Conservation (phyloP, 1,140 invertebrate species). For the Trinorchestia longiramus region DNA sequence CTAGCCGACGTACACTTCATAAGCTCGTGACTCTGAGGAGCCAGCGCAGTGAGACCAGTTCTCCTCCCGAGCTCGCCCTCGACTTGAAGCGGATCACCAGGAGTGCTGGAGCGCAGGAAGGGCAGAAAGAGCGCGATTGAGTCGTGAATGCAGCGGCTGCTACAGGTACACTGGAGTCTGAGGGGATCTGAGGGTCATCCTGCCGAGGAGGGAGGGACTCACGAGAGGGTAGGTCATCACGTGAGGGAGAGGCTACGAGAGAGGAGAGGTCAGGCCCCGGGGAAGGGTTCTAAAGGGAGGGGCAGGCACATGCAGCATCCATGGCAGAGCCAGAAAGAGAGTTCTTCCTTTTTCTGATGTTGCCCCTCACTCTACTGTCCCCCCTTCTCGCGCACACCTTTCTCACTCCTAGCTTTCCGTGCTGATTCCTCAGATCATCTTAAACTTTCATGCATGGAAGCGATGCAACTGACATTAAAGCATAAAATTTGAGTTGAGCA, state of each 20-base stretch:
- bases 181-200: neutral
- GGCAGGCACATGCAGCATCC: neutral
- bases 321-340: neutral
- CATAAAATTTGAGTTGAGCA: neutral
- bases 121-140: neutral
- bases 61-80: neutral
- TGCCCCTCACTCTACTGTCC: neutral
- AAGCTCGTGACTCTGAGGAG: neutral
- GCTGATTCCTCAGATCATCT: neutral
- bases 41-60: neutral
- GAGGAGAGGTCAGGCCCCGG: neutral
- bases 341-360: neutral
- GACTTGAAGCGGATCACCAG: neutral
- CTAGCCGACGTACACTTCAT: neutral
- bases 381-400: neutral
- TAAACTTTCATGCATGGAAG: neutral
- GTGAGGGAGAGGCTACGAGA: neutral
- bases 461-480: neutral
- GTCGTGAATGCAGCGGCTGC: neutral
- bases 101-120: neutral
- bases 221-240: constrained; percentile 11
- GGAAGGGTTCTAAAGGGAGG: neutral
- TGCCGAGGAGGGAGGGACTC: neutral
- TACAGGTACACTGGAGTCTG: constrained; percentile 14
- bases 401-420: neutral